These are phyloP conservation scores for Maniola hyperantus DNA, from an alignment of 2,888 invertebrate species.

Conservation along the genomic window DNA sequence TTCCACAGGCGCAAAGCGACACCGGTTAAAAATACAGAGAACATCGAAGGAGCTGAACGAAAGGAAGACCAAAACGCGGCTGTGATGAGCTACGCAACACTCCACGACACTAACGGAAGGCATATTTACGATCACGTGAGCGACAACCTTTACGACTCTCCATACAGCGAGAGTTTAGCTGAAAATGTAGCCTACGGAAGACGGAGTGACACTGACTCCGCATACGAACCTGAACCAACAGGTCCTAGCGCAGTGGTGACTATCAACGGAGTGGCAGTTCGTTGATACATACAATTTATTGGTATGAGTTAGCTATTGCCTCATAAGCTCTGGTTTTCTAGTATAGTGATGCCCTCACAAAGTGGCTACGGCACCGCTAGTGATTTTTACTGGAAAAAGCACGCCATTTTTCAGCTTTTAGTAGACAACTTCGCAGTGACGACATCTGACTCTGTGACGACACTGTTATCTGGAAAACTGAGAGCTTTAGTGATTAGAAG, in stretches of 20 bases:
- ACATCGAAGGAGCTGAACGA: conserved; percentile 92
- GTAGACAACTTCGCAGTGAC: neutral
- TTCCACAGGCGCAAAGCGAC: conserved; percentile 88
- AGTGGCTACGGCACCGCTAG: neutral
- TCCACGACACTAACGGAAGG: conserved; percentile 86
- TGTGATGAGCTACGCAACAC: conserved; percentile 93
- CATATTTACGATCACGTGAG: conserved; percentile 81
- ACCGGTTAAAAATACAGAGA: conserved; percentile 94
- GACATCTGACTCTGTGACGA: neutral
- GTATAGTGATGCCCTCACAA: neutral
- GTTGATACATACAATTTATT: conserved; percentile 71
- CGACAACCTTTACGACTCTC: conserved; percentile 89
- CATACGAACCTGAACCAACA: conserved; percentile 87
- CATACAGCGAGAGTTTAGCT: conserved; percentile 84
- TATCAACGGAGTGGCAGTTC: conserved; percentile 94
- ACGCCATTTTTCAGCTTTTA: neutral
- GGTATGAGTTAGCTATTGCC: conserved; percentile 22
- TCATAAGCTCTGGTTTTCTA: conserved; percentile 14
- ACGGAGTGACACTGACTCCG: conserved; percentile 73
- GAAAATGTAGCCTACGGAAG: conserved; percentile 75
- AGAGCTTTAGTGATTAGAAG: conserved; percentile 10
- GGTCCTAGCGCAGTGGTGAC: conserved; percentile 86
- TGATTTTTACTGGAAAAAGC: neutral
- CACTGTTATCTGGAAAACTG: neutral
- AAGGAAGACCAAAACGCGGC: conserved; percentile 94